These are phyloP conservation scores for Orius insidiosus DNA, from an alignment of 1,140 invertebrate species.

Conservation along the genomic window DNA sequence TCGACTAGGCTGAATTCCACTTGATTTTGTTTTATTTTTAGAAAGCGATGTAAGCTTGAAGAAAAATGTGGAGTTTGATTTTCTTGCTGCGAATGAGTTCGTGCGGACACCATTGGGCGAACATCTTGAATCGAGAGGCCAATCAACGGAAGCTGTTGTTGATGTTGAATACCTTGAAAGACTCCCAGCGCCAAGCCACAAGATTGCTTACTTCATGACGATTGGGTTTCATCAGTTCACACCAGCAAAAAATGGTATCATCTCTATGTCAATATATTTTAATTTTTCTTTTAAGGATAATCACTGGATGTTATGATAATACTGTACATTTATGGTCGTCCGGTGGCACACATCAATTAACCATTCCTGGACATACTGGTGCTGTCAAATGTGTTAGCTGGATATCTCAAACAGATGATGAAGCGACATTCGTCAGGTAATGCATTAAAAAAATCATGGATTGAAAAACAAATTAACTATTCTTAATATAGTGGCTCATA, in stretches of 20 bases:
- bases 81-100: constrained; percentile 66
- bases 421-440: constrained; percentile 56
- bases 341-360: constrained; percentile 65
- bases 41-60: constrained; percentile 23
- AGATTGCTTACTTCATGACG: constrained; percentile 81
- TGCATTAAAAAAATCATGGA: neutral
- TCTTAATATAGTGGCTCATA: constrained; percentile 56
- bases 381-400: constrained; percentile 77
- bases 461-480: constrained; percentile 4
- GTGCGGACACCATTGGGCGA: constrained; percentile 47
- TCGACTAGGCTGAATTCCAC: constrained; percentile 16
- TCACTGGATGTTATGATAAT: constrained; percentile 91
- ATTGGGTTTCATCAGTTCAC: constrained; percentile 83
- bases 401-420: constrained; percentile 47
- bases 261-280: neutral
- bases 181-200: constrained; percentile 76
- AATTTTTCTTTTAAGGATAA: constrained; percentile 41
- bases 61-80: constrained; percentile 66
- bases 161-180: constrained; percentile 81
- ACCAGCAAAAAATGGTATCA: constrained; percentile 22
- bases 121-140: constrained; percentile 45
- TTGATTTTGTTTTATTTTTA: constrained; percentile 10
- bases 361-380: constrained; percentile 68
- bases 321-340: constrained; percentile 76
- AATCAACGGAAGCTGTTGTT: constrained; percentile 58